Base-by-base conservation (phyloP, 2,113 vertebrate genomes). In the Cebidichthys violaceus region DNA sequence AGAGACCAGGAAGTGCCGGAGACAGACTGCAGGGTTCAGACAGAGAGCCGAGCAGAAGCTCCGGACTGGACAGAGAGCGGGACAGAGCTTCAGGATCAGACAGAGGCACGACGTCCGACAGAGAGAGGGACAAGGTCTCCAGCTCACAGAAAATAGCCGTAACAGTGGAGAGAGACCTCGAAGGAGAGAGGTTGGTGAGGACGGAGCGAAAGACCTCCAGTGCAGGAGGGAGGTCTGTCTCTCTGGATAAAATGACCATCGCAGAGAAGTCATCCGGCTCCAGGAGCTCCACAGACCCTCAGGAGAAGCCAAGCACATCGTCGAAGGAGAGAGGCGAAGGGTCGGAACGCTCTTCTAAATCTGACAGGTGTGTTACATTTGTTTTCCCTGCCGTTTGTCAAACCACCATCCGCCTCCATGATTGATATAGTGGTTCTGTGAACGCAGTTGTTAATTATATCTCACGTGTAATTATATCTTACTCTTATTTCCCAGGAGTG, bases 211-310 rank as follows among this genome's bases (percentile, higher is more conserved):
- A 81, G 71, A 87, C 4, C 85, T 68, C 86, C 4, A 55, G 70
- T 50, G 82, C 64, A 27, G 88, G 59, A 61, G 82, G 76, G 2
- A 84, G 94, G 27, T 93, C 93, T 0, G 91, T 94, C 31, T 91
- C 83, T 81, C 70, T 94, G 67, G 94, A 94, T 62, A 92, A 93
- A 83, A 75, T 93, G 90, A 93, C 92, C 37, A 94, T 94, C 0
- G 90, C 24, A 9, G 94, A 94, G 79, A 92, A 93, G 71, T 89
- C 88, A 0, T 76, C 86, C 43, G 14, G 78, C 69, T 54, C 79
- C 31, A 92, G 8, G 59, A 92, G 17, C 69, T 43, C 4, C 18
- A 0, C 35, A 2, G 90, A 93, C 55, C 72, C 76, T 20, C 84
- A 62, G 39, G 92, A 93, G 52, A 94, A 90, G 81, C 60, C 86